Conservation (phyloP, 2,113 vertebrate genomes). For the Hassar affinis region DNA sequence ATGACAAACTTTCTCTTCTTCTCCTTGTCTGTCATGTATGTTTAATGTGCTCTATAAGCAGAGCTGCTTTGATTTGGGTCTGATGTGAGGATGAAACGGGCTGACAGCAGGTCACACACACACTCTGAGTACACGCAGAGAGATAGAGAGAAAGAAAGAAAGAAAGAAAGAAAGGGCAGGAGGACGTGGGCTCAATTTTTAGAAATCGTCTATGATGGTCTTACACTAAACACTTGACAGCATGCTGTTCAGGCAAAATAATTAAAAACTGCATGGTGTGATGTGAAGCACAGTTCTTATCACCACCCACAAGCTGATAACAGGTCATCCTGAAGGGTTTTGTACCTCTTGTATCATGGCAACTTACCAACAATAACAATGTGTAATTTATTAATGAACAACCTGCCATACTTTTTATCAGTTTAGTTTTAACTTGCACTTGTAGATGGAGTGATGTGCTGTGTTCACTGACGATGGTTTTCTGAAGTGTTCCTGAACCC, state of each 20-base stretch:
- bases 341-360: background rate
- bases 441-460: too few species aligned
- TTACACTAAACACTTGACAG: background rate
- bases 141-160: background rate
- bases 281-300: background rate
- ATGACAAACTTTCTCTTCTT: slow-evolving; percentile 23
- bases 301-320: background rate
- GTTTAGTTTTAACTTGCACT: too few species aligned
- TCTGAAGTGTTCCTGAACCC: too few species aligned
- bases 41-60: slow-evolving; percentile 38
- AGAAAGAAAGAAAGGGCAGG: background rate
- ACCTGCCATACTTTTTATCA: background rate
- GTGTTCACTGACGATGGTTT: too few species aligned
- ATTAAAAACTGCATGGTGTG: background rate
- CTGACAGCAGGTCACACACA: slow-evolving; percentile 15
- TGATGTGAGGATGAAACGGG: slow-evolving; percentile 22
- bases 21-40: slow-evolving; percentile 32
- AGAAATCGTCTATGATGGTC: background rate
- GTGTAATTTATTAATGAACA: background rate
- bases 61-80: slow-evolving; percentile 34
- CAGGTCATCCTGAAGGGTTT: background rate
- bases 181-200: background rate
- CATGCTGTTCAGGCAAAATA: background rate
- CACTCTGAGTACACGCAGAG: background rate
- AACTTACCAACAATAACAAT: background rate